Evolutionary conservation across 2,888 invertebrate genomes (phyloP).

Genomic region (Macropis europaea): DNA sequence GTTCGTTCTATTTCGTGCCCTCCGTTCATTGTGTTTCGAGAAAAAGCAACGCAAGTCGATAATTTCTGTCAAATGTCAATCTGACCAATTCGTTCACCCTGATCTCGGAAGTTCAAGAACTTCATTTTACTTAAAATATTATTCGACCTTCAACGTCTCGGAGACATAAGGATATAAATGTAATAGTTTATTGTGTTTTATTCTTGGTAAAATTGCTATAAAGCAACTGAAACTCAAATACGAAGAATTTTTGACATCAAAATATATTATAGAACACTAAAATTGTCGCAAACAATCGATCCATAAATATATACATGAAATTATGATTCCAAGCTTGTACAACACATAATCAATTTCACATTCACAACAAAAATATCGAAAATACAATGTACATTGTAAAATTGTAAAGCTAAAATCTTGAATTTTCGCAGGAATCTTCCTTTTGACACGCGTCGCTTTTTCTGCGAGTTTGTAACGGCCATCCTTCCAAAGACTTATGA

Average conservation of each 20-base stretch:
- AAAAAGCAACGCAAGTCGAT: conserved; percentile 35
- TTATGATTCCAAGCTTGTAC: not conserved
- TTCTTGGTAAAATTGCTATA: not conserved
- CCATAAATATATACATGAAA: not conserved
- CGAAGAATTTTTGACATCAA: too few relatives aligned
- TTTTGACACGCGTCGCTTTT: conserved; percentile 33
- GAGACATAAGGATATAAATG: not conserved
- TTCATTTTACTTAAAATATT: not conserved
- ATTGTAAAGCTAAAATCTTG: too few relatives aligned
- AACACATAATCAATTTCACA: not conserved
- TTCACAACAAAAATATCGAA: not conserved
- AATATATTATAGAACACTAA: not conserved
- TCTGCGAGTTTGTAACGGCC: not conserved
- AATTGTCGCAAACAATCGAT: conserved; percentile 1
- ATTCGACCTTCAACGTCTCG: too few relatives aligned
- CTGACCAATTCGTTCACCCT: not conserved
- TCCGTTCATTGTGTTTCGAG: conserved; percentile 9
- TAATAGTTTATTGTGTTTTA: conserved; percentile 5
- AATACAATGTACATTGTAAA: too few relatives aligned
- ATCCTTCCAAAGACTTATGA: conserved; percentile 38
- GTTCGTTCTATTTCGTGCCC: not conserved
- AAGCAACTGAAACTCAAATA: too few relatives aligned
- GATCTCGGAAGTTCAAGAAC: not conserved
- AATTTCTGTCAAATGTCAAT: too few relatives aligned
- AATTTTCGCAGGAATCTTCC: not conserved